Evolutionary conservation across 2,113 vertebrate genomes (phyloP).

Genomic region (Equus przewalskii): DNA sequence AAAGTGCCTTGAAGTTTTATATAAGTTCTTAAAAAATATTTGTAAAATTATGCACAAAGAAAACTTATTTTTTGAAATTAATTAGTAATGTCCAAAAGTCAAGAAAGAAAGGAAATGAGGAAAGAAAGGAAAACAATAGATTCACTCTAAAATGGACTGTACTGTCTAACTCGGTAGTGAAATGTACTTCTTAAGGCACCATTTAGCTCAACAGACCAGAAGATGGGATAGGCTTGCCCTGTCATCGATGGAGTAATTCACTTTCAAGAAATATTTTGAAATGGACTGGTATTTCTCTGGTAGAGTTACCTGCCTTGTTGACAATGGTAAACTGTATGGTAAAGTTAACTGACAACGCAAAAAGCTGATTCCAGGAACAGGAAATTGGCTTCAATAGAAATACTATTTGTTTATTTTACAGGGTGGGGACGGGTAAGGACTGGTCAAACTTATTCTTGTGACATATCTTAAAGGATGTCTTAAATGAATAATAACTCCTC

Average conservation of each 20-base stretch:
- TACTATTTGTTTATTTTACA: slow-evolving; percentile 38
- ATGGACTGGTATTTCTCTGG: background rate
- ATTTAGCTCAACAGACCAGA: background rate
- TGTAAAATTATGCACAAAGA: background rate
- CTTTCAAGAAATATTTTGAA: background rate
- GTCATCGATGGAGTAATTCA: background rate
- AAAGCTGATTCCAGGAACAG: slow-evolving; percentile 57
- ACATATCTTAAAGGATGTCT: background rate
- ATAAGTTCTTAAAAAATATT: slow-evolving; percentile 3
- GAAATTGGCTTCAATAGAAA: slow-evolving; percentile 39
- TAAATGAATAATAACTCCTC: slow-evolving; percentile 15
- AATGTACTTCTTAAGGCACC: background rate
- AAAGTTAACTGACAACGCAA: background rate
- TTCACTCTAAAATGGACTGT: background rate
- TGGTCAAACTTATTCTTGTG: background rate
- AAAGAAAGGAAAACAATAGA: background rate
- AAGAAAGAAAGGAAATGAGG: background rate
- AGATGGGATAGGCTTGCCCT: background rate
- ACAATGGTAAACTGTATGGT: background rate
- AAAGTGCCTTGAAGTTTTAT: background rate
- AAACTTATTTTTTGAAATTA: slow-evolving; percentile 31
- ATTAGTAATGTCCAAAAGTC: slow-evolving; percentile 3
- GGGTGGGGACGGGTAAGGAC: slow-evolving; percentile 10
- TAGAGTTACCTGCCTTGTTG: background rate
- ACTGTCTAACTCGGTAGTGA: background rate